A percentile compares a stretch with the other conserved stretches of the same genome.
These are phyloP conservation scores for Solea solea DNA, from an alignment of 2,113 vertebrate species.

Conservation along the genomic window DNA sequence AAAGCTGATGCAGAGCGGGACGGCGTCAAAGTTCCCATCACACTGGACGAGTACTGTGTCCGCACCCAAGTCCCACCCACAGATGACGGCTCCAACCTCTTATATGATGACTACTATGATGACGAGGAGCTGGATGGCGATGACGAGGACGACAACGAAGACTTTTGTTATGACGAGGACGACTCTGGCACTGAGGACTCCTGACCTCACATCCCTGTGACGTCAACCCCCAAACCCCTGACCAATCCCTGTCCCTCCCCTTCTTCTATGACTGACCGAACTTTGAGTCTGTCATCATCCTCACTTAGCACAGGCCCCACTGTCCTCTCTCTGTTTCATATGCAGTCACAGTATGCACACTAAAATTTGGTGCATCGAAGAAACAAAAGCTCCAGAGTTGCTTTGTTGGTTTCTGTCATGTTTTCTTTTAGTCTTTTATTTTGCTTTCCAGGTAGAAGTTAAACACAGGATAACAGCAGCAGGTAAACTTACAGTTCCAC, in stretches of 20 bases:
- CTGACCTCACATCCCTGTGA: conserved; percentile 75
- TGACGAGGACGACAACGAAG: conserved; percentile 81
- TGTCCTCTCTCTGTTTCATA: conserved; percentile 26
- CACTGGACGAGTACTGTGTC: conserved; percentile 94
- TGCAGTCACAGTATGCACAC: conserved; percentile 53
- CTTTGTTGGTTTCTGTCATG: conserved; percentile 24
- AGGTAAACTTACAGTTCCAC: conserved; percentile 4
- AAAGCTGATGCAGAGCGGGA: conserved; percentile 93
- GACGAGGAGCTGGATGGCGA: conserved; percentile 90
- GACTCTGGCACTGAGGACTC: conserved; percentile 93
- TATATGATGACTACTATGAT: conserved; percentile 93
- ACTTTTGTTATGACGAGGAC: conserved; percentile 88
- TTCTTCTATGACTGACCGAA: conserved; percentile 49
- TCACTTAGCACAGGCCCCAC: conserved; percentile 36
- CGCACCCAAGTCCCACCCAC: conserved; percentile 89
- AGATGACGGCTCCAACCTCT: conserved; percentile 92
- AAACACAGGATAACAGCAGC: conserved; percentile 23
- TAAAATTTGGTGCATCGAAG: conserved; percentile 52
- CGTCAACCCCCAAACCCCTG: neutral
- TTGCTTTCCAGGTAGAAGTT: conserved; percentile 39
- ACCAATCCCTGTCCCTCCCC: conserved; percentile 11
- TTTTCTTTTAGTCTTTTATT: conserved; percentile 27
- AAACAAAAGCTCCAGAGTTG: conserved; percentile 48
- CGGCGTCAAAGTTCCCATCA: conserved; percentile 93
- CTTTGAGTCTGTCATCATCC: conserved; percentile 35